Base-by-base conservation (phyloP, 2,888 invertebrate species). In the Eupithecia exiguata region DNA sequence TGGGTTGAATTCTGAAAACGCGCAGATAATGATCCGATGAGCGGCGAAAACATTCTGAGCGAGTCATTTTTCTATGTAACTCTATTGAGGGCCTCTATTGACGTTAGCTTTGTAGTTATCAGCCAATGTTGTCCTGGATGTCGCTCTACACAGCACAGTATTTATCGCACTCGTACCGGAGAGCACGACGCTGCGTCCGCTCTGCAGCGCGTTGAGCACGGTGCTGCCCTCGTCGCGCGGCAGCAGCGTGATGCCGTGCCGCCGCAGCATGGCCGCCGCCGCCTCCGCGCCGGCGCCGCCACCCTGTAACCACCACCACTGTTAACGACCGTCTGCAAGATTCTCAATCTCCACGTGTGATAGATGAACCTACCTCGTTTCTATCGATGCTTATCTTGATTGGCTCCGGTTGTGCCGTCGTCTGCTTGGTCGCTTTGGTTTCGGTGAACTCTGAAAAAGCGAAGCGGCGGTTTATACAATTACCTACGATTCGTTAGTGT, bases 201-300 rank as follows among this genome's bases (percentile, higher is more conserved):
- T 97, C 92, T 97, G 97, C 88, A 98, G 95, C 46, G 98, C 98
- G 75, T 96, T 96, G 79, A 97, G 96, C 74, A 98, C 96, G 93
- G 97, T 90, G 93, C 96, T 88, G 84, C 92, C 95, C 81, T 96
- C 96, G 88, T 98, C 98, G 35, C 96, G 95, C 69, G 97, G 97
- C 87, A 98, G 95, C 96, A 98, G 97, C 66, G 97, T 97, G 84
- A 98, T 98, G 77, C 98, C 98, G 91, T 98, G 98, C 81, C 96
- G 96, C 87, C 98, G 97, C 75, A 98, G 94, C 90, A 98, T 94
- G 87, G 96, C 96, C 78, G 97, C 88, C 58, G 89, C 92, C 30
- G 97, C 88, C 61, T 89, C 92, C 35, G 94, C 58, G 61, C 36
- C 35, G 62, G 72, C 46, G 46, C 46, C 77, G 36, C 71, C 58